These are phyloP conservation scores for Bombus affinis DNA, from an alignment of 1,140 invertebrate genomes.

Conservation along the genomic window DNA sequence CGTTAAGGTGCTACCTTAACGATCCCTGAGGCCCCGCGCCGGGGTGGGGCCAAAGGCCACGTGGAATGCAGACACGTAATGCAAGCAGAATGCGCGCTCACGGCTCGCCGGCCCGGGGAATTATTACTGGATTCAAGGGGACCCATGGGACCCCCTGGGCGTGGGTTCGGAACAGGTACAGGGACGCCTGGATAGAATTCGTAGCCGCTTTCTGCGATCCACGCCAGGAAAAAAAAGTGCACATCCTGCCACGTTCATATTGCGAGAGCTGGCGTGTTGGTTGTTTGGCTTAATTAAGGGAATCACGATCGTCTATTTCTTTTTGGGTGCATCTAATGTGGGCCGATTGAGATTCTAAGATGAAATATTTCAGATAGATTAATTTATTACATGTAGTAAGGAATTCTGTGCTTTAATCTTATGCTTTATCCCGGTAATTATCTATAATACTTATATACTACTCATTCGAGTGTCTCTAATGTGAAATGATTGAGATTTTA, in stretches of 20 bases:
- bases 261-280: background rate
- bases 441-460: too few relatives aligned
- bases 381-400: background rate
- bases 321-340: background rate
- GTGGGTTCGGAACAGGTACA: slow-evolving; percentile 62
- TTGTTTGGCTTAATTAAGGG: slow-evolving; percentile 12
- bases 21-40: slow-evolving; percentile 61
- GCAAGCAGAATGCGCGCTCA: slow-evolving; percentile 75
- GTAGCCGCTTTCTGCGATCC: background rate
- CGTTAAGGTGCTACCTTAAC: slow-evolving; percentile 72
- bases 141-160: slow-evolving; percentile 73
- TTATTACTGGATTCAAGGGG: slow-evolving; percentile 75
- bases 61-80: slow-evolving; percentile 80
- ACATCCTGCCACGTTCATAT: background rate
- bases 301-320: background rate
- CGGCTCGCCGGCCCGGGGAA: slow-evolving; percentile 66
- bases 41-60: slow-evolving; percentile 73
- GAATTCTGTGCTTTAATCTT: background rate
- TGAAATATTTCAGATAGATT: background rate
- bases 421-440: too few relatives aligned
- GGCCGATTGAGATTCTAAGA: background rate
- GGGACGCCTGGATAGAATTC: background rate
- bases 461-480: too few relatives aligned
- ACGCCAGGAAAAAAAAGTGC: background rate
- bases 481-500: too few relatives aligned